Evolutionary conservation across 2,797 vertebrate species (phyloP), one percentile per base, ranked within the genome.

Genomic region (Anguilla pacifica): DNA sequence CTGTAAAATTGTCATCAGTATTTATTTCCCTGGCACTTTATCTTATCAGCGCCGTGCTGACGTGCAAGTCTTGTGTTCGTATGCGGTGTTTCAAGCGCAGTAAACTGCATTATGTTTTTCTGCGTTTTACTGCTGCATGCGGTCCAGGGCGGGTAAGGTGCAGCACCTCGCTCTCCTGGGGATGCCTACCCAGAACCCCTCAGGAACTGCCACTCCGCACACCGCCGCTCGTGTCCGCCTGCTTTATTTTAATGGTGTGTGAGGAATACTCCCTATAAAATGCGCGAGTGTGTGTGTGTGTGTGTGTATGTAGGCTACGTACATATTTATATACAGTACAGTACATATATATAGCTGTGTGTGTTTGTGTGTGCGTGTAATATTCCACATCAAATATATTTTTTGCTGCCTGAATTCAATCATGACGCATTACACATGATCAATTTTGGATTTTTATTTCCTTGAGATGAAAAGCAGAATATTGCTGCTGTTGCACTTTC

Each of bases 391-490:
- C 28, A 74, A 31, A n/a, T 31, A 0, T 35, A 39, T 88, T 79
- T 61, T 61, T 9, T 85, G 77, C 43, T 61, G 53, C 53, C 83
- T 77, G 49, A 67, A 88, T 77, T 57, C 55, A 35, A 64, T 61
- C 72, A 59, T 25, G 55, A 70, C 3, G 55, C n/a, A 85, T 86
- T 67, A 70, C 49, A 83, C 10, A 28, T 31, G 72, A 39, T 86
- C 57, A 39, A 85, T 70, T 67, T 39, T 70, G 59, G 13, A 39
- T 22, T 79, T 67, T 15, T 35, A 17, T 79, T 2, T 64, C 84
- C 86, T 70, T n/a, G 28, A 85, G 55, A 88, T 82, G 53, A 81
- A 85, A 59, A 53, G 51, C 59, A 61, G 55, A 35, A 28, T 70
- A 49, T 72, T 35, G 49, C 72, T 79, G 46, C 61, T 35, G n/a